These are phyloP conservation scores for Meliscaeva auricollis DNA, from an alignment of 2,888 invertebrate species.

Conservation along the genomic window DNA sequence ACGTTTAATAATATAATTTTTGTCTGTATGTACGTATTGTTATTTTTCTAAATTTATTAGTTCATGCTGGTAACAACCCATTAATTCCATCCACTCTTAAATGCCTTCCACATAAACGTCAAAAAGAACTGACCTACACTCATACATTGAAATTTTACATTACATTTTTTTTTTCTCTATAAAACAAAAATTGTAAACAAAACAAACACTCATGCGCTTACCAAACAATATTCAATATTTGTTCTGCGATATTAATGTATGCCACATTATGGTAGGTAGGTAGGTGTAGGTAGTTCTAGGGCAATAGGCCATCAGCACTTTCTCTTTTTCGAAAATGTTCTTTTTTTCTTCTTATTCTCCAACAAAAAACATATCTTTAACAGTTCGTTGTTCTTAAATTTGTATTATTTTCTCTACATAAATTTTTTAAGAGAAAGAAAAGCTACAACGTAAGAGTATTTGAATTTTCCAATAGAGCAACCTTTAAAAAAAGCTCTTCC, in stretches of 20 bases:
- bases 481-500: conserved; percentile 63
- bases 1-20: too few relatives aligned
- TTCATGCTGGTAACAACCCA: conserved; percentile 47
- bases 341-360: neutral
- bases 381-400: too few relatives aligned
- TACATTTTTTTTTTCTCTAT: conserved; percentile 15
- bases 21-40: too few relatives aligned
- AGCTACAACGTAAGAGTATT: conserved; percentile 18
- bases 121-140: conserved; percentile 60
- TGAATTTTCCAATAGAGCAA: conserved; percentile 48
- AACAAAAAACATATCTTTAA: neutral
- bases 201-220: conserved; percentile 47
- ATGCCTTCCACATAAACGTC: conserved; percentile 9
- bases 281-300: conserved; percentile 62
- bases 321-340: conserved; percentile 38
- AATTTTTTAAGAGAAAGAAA: conserved; percentile 36
- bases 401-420: too few relatives aligned
- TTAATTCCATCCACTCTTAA: conserved; percentile 20
- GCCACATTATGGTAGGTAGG: conserved; percentile 32
- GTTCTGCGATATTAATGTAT: conserved; percentile 30
- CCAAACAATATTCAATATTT: conserved; percentile 24
- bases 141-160: neutral
- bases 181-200: conserved; percentile 63
- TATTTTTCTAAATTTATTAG: neutral
- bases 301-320: conserved; percentile 69